phyloP scores from a whole-genome alignment of 2,113 vertebrate genomes.

The Laticauda laticaudata region DNA sequence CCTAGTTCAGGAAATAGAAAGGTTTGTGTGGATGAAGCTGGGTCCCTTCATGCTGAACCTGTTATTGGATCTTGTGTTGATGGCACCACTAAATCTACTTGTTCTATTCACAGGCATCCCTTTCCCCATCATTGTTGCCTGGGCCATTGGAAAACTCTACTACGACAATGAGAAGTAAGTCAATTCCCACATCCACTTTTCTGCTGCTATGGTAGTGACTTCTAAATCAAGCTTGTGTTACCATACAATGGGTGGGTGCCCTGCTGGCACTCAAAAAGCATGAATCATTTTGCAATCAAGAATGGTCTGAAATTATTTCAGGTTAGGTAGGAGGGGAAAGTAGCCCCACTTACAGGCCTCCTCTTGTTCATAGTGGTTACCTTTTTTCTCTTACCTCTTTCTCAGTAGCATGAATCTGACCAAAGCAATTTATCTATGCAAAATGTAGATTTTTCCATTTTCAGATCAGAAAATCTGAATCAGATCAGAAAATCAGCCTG shows the following conservation, averaged over 20 bases:
- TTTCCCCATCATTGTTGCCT: slow-evolving; percentile 88
- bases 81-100: slow-evolving; percentile 9
- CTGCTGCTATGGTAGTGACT: slow-evolving; percentile 13
- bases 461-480: too few relatives aligned
- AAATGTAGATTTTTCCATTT: neutral
- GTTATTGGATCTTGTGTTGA: neutral
- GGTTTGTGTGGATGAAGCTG: neutral
- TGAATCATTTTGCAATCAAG: neutral
- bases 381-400: neutral
- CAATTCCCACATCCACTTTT: slow-evolving; percentile 52
- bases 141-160: slow-evolving; percentile 91
- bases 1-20: neutral
- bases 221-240: neutral
- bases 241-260: neutral
- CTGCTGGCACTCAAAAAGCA: neutral
- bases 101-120: slow-evolving; percentile 80
- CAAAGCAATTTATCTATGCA: neutral
- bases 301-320: neutral
- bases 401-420: neutral
- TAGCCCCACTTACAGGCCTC: neutral
- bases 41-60: neutral
- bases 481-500: neutral
- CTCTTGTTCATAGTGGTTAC: too few relatives aligned
- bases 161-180: slow-evolving; percentile 97
- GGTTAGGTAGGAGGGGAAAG: neutral